Base-by-base conservation (phyloP, 2,888 invertebrate genomes). In the Heteromyza rotundicornis region DNA sequence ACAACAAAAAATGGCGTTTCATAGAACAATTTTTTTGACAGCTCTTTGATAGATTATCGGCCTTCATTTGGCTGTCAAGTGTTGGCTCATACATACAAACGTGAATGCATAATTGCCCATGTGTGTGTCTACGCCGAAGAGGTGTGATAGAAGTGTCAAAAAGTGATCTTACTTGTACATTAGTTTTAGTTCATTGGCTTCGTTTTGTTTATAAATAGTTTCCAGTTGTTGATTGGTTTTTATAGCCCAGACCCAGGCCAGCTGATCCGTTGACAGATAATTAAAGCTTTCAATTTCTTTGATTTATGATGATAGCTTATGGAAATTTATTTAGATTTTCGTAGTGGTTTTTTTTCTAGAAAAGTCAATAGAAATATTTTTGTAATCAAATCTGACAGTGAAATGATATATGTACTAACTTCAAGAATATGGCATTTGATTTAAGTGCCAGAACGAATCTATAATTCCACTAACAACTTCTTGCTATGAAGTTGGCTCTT, bases 1-100 rank as follows among this genome's bases (percentile, higher is more conserved):
- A 52, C 35, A 58, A 60, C 32, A 40, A 40, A 40, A 8, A 40
- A 40, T 17, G 20, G n/a, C 20, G 35, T 36, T 22, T 27, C 10
- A 40, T 55, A 14, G 14, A 17, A 40, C 40, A 51, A 20, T 49
- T 47, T n/a, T 71, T 71, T 67, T 79, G 77, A 73, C 70, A 71
- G 72, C 68, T 65, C 68, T 75, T 72, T 79, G 79, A 79, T 77
- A 80, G 76, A 77, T 79, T 78, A 73, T 70, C 70, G 66, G 66
- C 57, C 56, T 59, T 47, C 20, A 47, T 17, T 47, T 20, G 66
- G 66, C 70, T 75, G 76, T 75, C 76, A 76, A 72, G 66, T 72
- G 76, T 72, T 58, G 16, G 56, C 20, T 19, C n/a, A 17, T 17
- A n/a, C 2, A 54, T 23, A 7, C 54, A 54, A 14, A 54, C 35